Conservation (phyloP, 2,113 vertebrate genomes). For the Pluvianellus socialis region DNA sequence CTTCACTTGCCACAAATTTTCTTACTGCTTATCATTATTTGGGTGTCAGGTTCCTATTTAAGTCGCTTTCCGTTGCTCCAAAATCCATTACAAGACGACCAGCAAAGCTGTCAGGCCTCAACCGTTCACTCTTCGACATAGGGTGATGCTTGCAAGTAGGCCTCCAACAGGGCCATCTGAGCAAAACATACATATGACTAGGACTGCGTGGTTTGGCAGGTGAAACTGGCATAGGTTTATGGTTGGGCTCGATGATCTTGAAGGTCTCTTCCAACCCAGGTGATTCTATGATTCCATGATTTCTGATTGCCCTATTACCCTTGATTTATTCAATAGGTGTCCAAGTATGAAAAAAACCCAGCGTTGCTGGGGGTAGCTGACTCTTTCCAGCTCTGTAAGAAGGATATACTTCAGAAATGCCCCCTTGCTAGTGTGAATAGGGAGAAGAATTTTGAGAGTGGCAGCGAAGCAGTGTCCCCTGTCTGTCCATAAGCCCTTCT, state of each 20-base stretch:
- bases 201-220: not conserved
- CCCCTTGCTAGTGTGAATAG: not conserved
- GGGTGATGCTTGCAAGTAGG: not conserved
- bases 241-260: too few species aligned
- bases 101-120: not conserved
- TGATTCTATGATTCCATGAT: too few species aligned
- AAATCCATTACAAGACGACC: not conserved
- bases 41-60: not conserved
- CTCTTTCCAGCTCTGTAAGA: not conserved
- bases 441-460: not conserved
- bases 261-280: too few species aligned
- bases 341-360: not conserved
- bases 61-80: not conserved
- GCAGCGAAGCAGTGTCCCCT: not conserved
- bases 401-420: not conserved
- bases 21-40: rapidly evolving
- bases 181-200: not conserved
- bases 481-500: not conserved
- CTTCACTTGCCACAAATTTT: not conserved
- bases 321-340: not conserved
- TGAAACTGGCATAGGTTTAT: too few species aligned
- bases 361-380: not conserved
- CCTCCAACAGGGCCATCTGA: not conserved
- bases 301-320: not conserved
- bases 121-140: not conserved